Evolutionary conservation across 2,113 vertebrate species (phyloP).

Genomic region (Chrysemys picta): DNA sequence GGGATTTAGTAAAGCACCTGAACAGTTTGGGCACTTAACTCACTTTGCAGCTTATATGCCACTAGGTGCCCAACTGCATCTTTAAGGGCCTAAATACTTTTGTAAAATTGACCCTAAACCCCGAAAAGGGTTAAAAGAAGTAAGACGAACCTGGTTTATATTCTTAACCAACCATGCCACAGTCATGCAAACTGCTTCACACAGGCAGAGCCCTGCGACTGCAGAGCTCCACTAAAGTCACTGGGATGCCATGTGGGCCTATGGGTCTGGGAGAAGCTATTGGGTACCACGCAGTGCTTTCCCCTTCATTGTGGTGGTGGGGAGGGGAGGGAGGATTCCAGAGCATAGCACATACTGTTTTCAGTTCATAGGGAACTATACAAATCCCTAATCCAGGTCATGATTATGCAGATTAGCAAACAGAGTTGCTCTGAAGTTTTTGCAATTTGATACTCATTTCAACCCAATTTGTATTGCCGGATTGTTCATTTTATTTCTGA

Average conservation of each 20-base stretch:
- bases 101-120: background rate
- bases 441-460: slow-evolving; percentile 65
- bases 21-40: background rate
- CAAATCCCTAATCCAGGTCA: slow-evolving; percentile 60
- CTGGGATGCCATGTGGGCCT: background rate
- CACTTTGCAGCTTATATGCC: background rate
- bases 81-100: background rate
- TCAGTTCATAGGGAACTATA: slow-evolving; percentile 49
- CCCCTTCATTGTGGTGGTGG: background rate
- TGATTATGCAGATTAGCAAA: slow-evolving; percentile 50
- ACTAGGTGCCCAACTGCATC: background rate
- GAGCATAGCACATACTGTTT: slow-evolving; percentile 2
- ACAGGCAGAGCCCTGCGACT: background rate
- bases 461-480: slow-evolving; percentile 65
- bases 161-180: background rate
- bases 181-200: background rate
- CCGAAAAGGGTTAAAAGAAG: background rate
- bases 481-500: slow-evolving; percentile 73
- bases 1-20: background rate
- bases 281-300: background rate
- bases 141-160: background rate
- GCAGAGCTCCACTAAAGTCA: background rate
- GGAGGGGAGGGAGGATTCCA: background rate
- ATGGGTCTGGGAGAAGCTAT: background rate
- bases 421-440: slow-evolving; percentile 52